Evolutionary conservation across 2,888 invertebrate species (phyloP), one percentile per base, ranked within the genome.

Genomic region (Actias luna): DNA sequence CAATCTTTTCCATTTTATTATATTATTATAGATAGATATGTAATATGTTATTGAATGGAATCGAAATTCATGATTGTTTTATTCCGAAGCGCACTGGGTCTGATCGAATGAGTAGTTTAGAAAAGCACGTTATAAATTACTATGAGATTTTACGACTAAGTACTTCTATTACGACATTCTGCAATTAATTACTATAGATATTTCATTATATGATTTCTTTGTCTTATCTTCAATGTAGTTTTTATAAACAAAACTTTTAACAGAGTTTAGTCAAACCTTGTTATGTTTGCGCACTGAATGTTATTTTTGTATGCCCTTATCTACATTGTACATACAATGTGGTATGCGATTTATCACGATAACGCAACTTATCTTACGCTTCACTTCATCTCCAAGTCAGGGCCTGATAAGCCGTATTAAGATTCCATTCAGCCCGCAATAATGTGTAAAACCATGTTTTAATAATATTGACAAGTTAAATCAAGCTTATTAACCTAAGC

Each of bases 261-360:
- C 66, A 71, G 46, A 72, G 63, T 69, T 64, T 71, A 42, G 33
- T 58, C 63, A 69, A 67, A 69, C 68, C 70, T 69, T 69, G 67
- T 64, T 63, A 61, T 71, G 65, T 70, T 70, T 64, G 62, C 64
- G 50, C 60, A 29, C 29, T 61, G 50, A 62, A 65, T 71, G 66
- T 69, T 74, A 71, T 76, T 77, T 75, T 73, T 68, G 62, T 61
- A 61, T 69, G 55, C 64, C 65, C 18, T 67, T 78, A 74, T 78
- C 74, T 74, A 64, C 69, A 65, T 71, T 64, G 59, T 65, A 52
- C 63, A 67, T 68, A 69, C 66, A 60, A 61, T 66, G 61, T 67
- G 67, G 77, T 74, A 77, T 78, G 76, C 70, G 69, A 76, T 74
- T 71, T 72, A 71, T 75, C 71, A 72, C 64, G 78, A 80, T 82